phyloP scores from a whole-genome alignment of 2,797 vertebrate species.

The Cichlasoma orientale region DNA sequence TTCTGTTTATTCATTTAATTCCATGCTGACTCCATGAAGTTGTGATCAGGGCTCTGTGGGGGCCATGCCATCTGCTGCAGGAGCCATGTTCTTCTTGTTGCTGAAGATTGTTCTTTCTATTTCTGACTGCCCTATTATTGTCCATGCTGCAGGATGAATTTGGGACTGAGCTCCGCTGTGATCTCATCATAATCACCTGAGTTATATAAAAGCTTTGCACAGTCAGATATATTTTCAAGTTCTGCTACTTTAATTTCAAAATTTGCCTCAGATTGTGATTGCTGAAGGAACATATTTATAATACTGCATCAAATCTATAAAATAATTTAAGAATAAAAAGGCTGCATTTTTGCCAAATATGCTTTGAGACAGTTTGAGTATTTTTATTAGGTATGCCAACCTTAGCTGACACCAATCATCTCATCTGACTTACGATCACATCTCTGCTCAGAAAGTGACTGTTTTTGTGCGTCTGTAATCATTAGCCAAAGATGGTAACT shows the following conservation, averaged over 20 bases:
- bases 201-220: neutral
- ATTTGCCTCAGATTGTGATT: neutral
- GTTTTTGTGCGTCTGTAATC: constrained; percentile 6
- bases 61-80: neutral
- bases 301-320: neutral
- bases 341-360: neutral
- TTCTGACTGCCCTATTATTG: neutral
- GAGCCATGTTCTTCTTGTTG: neutral
- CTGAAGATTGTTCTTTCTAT: neutral
- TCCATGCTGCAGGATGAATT: neutral
- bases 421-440: constrained; percentile 3
- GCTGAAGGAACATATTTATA: neutral
- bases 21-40: neutral
- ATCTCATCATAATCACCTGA: neutral
- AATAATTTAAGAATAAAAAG: rapidly evolving
- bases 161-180: neutral
- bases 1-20: neutral
- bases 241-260: neutral
- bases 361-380: neutral
- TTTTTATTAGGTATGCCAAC: neutral
- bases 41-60: constrained; percentile 5
- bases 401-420: neutral
- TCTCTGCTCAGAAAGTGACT: constrained; percentile 9
- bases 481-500: constrained; percentile 27
- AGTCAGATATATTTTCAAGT: neutral